Evolutionary conservation across 2,888 invertebrate species (phyloP).

Genomic region (Atherix ibis): DNA sequence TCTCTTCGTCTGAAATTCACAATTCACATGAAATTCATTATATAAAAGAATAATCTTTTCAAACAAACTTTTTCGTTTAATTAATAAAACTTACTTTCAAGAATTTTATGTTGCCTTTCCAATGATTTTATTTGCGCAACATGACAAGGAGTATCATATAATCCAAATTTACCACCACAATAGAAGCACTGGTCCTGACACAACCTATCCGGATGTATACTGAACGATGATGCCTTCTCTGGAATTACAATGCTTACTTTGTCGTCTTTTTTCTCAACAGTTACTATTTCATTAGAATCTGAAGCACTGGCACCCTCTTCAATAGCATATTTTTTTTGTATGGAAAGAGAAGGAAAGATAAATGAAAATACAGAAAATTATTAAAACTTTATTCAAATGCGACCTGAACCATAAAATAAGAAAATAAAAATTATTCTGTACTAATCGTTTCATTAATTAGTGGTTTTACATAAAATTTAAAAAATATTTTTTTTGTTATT

Average conservation of each 20-base stretch:
- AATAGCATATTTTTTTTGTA: too few species aligned
- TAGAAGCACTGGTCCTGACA: slow-evolving; percentile 77
- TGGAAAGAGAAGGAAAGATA: too few species aligned
- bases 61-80: not conserved
- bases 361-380: too few species aligned
- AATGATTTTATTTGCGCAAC: slow-evolving; percentile 71
- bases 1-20: slow-evolving; percentile 49
- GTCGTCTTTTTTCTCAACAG: slow-evolving; percentile 24
- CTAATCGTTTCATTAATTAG: too few species aligned
- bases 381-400: too few species aligned
- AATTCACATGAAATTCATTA: not conserved
- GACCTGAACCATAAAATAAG: too few species aligned
- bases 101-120: slow-evolving; percentile 65
- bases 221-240: slow-evolving; percentile 75
- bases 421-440: too few species aligned
- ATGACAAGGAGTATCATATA: slow-evolving; percentile 74
- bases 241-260: slow-evolving; percentile 54
- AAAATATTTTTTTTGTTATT: too few species aligned
- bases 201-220: slow-evolving; percentile 65
- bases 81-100: slow-evolving; percentile 44
- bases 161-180: slow-evolving; percentile 74
- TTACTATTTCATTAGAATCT: slow-evolving; percentile 4
- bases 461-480: too few species aligned
- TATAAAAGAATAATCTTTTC: not conserved
- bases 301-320: too few species aligned